A percentile compares a stretch with the other conserved stretches of the same genome.
These are phyloP conservation scores for Castor canadensis DNA, from an alignment of 2,113 vertebrate genomes.

Conservation along the genomic window DNA sequence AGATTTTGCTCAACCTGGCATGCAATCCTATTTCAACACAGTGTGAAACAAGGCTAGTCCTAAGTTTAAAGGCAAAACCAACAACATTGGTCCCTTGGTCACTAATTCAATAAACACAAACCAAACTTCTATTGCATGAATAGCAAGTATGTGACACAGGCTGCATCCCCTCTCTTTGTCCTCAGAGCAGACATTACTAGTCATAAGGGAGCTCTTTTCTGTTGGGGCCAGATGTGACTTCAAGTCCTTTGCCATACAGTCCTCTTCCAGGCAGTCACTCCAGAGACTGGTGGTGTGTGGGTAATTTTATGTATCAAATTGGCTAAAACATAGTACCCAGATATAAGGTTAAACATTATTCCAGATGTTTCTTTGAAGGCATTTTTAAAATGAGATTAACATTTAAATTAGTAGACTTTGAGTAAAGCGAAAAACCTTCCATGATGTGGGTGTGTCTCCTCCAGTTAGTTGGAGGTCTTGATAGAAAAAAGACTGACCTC, in stretches of 20 bases:
- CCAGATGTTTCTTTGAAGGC: not conserved
- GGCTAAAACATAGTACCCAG: not conserved
- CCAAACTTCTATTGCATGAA: not conserved
- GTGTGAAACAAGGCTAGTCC: not conserved
- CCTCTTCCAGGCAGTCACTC: not conserved
- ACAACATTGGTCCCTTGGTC: not conserved
- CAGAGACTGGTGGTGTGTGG: not conserved
- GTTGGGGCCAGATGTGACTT: not conserved
- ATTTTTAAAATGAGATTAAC: not conserved
- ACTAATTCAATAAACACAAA: not conserved
- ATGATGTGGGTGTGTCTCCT: not conserved
- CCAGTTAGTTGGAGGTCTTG: not conserved
- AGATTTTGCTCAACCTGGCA: not conserved
- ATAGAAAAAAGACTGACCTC: too few relatives aligned
- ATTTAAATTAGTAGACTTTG: not conserved
- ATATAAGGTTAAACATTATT: not conserved
- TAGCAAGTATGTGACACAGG: not conserved
- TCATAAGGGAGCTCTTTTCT: not conserved
- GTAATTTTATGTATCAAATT: not conserved
- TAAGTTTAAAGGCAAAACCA: not conserved
- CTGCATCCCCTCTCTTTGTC: not conserved
- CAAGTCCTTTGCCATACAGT: not conserved
- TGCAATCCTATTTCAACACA: not conserved
- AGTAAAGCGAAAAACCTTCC: not conserved
- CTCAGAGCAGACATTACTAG: not conserved